Base-by-base conservation (phyloP, 2,113 vertebrate genomes). In the Myocastor coypus region DNA sequence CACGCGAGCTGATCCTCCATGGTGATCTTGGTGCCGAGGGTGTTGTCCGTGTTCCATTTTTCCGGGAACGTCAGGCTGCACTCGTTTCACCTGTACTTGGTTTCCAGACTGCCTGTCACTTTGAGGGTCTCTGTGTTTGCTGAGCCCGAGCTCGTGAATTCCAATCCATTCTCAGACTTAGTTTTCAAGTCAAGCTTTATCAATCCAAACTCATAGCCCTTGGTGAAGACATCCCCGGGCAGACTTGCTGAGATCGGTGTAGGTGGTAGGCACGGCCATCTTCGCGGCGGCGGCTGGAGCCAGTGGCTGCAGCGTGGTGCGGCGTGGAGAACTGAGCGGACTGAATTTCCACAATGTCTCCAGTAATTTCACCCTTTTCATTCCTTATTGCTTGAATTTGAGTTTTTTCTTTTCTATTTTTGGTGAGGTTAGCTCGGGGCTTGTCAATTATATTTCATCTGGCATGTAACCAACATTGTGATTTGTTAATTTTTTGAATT, bases 31-130 rank as follows among this genome's bases (percentile, higher is more conserved):
- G 99, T 99, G 85, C 99, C 99, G 28, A 99, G 98, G 0, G 99
- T 99, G 98, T 99, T 99, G 97, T 99, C 99, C 0, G 99, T 99
- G 98, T 99, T 99, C 99, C 99, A 99, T 96, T 99, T 99, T 87
- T 99, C 99, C 13, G 99, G 99, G 96, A 99, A 99, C 14, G 99
- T 99, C 97, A 99, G 97, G 1, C 99, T 99, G 0, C 99, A 99
- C 91, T 99, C 99, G 0, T 98, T 98, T 99, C 99, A 99, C 86
- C 98, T 99, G 98, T 99, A 99, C 98, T 99, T 99, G 96, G 99
- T 99, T 99, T 99, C 99, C 98, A 99, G 98, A 80, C 99, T 99
- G 83, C 99, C 99, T 0, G 98, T 98, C 57, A 99, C 99, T 98
- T 99, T 99, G 98, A 98, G 99, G 69, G 99, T 99, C 98, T 99